Conservation (phyloP, 2,113 vertebrate species). For the Pseudorasbora parva region DNA sequence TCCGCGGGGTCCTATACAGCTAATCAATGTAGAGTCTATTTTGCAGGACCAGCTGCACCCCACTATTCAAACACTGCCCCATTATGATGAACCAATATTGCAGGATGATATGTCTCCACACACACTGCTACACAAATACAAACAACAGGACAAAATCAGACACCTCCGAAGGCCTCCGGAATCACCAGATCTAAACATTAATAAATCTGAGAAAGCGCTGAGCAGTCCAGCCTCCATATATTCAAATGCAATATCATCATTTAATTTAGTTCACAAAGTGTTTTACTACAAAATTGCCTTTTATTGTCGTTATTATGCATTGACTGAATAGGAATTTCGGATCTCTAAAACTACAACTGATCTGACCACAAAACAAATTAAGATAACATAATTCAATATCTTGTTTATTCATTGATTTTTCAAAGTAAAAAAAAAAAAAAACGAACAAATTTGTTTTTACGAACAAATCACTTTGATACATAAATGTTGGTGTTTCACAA, state of each 20-base stretch:
- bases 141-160: not conserved
- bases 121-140: not conserved
- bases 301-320: too few species aligned
- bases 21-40: slow-evolving; percentile 24
- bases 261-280: too few species aligned
- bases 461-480: too few species aligned
- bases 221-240: not conserved
- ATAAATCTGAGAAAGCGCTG: not conserved
- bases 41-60: slow-evolving; percentile 34
- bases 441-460: too few species aligned
- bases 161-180: not conserved
- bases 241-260: not conserved
- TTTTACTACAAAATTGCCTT: too few species aligned
- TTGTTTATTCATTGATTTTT: too few species aligned
- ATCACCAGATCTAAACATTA: not conserved
- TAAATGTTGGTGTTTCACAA: too few species aligned
- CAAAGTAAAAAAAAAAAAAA: too few species aligned
- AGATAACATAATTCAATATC: too few species aligned
- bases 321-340: too few species aligned
- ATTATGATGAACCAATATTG: not conserved
- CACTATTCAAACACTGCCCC: slow-evolving; percentile 17
- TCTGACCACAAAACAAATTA: too few species aligned
- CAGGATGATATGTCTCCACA: not conserved
- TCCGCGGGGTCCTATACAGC: slow-evolving; percentile 11
- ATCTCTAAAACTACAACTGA: too few species aligned